Evolutionary conservation across 2,113 vertebrate species (phyloP).

Genomic region (Gymnogyps californianus): DNA sequence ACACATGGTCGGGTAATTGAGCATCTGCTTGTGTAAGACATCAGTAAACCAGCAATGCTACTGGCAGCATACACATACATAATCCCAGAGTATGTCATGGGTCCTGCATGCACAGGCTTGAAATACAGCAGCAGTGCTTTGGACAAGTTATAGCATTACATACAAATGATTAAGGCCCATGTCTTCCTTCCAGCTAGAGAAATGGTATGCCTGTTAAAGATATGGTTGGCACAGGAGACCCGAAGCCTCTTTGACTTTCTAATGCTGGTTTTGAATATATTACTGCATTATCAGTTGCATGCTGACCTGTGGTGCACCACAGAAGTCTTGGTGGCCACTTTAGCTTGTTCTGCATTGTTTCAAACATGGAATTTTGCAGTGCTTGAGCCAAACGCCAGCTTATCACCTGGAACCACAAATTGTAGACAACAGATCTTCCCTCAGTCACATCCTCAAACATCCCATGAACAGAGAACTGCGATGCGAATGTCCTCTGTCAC

Average conservation of each 20-base stretch:
- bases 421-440: neutral
- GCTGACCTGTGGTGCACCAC: neutral
- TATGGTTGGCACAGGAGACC: neutral
- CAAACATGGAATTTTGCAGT: neutral
- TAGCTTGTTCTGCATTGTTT: neutral
- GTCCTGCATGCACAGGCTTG: neutral
- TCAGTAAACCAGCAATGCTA: neutral
- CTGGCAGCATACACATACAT: rapidly evolving
- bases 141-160: rapidly evolving
- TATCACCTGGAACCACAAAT: neutral
- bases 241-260: neutral
- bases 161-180: neutral
- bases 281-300: neutral
- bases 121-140: neutral
- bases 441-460: neutral
- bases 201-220: neutral
- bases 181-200: neutral
- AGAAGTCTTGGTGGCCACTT: neutral
- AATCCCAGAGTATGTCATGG: neutral
- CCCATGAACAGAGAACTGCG: neutral
- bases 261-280: neutral
- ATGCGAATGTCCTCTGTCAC: neutral
- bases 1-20: rapidly evolving
- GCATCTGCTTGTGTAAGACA: neutral
- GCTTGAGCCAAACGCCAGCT: neutral